phyloP scores from a whole-genome alignment of 2,797 vertebrate species.

The Manis pentadactyla region DNA sequence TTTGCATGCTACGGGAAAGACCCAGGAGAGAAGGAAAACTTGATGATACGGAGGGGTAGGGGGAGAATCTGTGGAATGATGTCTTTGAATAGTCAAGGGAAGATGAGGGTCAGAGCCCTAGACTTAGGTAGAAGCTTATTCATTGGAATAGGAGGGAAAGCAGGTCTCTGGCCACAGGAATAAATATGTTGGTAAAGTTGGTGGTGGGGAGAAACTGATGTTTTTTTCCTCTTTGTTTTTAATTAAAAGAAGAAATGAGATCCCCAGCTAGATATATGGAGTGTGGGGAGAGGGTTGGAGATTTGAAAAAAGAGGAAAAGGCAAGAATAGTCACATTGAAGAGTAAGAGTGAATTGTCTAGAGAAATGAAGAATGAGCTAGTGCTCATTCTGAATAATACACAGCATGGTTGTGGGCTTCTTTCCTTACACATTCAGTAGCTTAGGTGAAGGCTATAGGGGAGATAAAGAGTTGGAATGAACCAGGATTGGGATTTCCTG shows the following conservation, averaged over 20 bases:
- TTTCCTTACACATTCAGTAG: not conserved
- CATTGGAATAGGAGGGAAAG: not conserved
- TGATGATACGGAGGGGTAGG: not conserved
- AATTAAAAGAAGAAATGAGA: slow-evolving; percentile 11
- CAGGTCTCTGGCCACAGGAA: not conserved
- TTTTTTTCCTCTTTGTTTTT: not conserved
- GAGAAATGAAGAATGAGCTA: not conserved
- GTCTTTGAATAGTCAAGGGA: not conserved
- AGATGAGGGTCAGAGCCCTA: not conserved
- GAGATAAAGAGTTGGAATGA: not conserved
- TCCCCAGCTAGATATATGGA: not conserved
- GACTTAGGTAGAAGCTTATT: not conserved
- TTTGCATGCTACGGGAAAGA: not conserved
- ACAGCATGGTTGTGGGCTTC: not conserved
- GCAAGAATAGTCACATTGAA: not conserved
- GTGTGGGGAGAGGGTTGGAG: not conserved
- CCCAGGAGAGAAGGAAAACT: not conserved
- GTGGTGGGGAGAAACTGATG: not conserved
- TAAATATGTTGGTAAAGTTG: not conserved
- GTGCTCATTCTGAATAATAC: not conserved
- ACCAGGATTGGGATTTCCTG: not conserved
- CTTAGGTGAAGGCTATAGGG: not conserved
- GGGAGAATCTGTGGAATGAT: not conserved
- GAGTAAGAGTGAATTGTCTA: not conserved
- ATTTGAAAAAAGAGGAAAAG: not conserved